Evolutionary conservation across 2,797 vertebrate species (phyloP).

Genomic region (Melanotaenia nigrans): DNA sequence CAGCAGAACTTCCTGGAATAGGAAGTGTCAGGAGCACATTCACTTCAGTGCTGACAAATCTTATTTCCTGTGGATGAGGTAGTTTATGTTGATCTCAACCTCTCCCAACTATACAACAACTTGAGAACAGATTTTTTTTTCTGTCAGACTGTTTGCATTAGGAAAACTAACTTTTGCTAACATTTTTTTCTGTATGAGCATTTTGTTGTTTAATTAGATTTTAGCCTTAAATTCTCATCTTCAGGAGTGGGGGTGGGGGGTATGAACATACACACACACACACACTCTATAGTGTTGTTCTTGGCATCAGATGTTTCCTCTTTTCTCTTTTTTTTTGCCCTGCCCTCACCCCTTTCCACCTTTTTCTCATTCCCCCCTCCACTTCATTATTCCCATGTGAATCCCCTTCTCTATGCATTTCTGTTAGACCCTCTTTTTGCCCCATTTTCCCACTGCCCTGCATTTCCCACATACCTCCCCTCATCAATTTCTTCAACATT

Average conservation of each 20-base stretch:
- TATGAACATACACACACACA: too few relatives aligned
- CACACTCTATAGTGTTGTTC: constrained; percentile 48
- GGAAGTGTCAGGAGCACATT: constrained; percentile 55
- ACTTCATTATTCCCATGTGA: constrained; percentile 55
- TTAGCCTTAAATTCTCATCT: neutral
- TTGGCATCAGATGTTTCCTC: constrained; percentile 78
- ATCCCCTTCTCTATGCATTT: constrained; percentile 42
- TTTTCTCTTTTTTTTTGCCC: constrained; percentile 62
- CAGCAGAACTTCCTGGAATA: constrained; percentile 60
- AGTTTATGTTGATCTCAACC: constrained; percentile 7
- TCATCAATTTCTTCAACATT: constrained; percentile 50
- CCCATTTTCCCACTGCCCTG: constrained; percentile 39
- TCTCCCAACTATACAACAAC: constrained; percentile 7
- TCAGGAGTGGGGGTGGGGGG: neutral
- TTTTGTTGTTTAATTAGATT: constrained; percentile 3
- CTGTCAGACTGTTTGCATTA: constrained; percentile 2
- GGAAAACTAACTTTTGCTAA: constrained; percentile 1
- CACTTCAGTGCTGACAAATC: constrained; percentile 51
- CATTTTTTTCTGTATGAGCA: neutral
- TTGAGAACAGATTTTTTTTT: constrained; percentile 11
- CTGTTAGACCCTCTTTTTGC: constrained; percentile 15
- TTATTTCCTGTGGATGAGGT: constrained; percentile 35
- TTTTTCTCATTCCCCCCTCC: constrained; percentile 58
- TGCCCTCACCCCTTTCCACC: constrained; percentile 22
- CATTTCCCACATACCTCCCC: constrained; percentile 26